Evolutionary conservation across 2,888 invertebrate genomes (phyloP).

Genomic region (Candidula unifasciata): DNA sequence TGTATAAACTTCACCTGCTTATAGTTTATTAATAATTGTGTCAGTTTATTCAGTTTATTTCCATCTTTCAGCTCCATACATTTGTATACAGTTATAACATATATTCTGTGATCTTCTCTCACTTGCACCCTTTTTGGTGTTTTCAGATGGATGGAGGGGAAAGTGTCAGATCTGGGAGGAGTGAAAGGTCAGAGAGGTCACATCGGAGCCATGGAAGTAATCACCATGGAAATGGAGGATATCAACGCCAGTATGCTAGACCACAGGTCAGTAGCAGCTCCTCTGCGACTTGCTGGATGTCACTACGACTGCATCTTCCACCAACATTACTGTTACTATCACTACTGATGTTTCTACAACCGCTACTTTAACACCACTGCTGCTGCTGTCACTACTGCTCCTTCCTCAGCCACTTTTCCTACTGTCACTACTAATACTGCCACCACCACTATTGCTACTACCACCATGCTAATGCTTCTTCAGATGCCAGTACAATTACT

Average conservation of each 20-base stretch:
- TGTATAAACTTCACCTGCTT: no score
- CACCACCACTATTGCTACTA: no score
- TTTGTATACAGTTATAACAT: no score
- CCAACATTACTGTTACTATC: not conserved
- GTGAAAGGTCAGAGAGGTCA: conserved; percentile 90
- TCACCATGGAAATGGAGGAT: conserved; percentile 57
- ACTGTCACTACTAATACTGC: no score
- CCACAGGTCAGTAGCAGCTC: conserved; percentile 36
- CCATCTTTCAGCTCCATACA: not conserved
- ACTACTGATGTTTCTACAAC: not conserved
- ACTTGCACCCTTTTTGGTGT: not conserved
- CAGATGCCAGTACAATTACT: no score
- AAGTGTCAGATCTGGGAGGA: conserved; percentile 89
- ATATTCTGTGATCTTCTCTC: not conserved
- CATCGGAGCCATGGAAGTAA: conserved; percentile 74
- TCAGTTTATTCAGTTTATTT: no score
- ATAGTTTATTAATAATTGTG: no score
- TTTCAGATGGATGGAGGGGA: conserved; percentile 85
- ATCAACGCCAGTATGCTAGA: conserved; percentile 55
- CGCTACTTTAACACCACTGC: no score
- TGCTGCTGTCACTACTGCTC: no score
- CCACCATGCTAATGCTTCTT: no score
- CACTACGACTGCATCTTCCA: not conserved
- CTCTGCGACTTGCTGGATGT: not conserved
- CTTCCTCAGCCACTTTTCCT: no score